A percentile compares a stretch with the other conserved stretches of the same genome.
Evolutionary conservation across 2,888 invertebrate species (phyloP).

Genomic region (Drosophila ustulata): DNA sequence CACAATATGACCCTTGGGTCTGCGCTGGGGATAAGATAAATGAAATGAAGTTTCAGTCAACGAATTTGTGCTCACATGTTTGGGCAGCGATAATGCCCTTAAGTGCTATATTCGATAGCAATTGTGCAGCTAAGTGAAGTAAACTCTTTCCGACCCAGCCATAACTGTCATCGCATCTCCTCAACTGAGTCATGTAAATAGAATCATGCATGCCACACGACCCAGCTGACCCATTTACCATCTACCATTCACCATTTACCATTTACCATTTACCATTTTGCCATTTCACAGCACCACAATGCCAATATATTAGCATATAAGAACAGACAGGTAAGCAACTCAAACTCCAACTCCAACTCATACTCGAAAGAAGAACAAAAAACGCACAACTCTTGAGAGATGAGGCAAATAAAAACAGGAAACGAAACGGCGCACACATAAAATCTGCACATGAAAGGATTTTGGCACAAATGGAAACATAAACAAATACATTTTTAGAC

Average conservation of each 20-base stretch:
- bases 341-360: neutral
- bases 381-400: slow-evolving; percentile 9
- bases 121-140: slow-evolving; percentile 30
- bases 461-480: slow-evolving; percentile 61
- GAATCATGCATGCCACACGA: slow-evolving; percentile 28
- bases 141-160: slow-evolving; percentile 13
- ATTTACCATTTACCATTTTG: slow-evolving; percentile 25
- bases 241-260: slow-evolving; percentile 30
- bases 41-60: slow-evolving; percentile 67
- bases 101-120: slow-evolving; percentile 65
- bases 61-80: slow-evolving; percentile 27
- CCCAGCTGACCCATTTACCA: slow-evolving; percentile 56
- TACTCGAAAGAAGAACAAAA: slow-evolving; percentile 7
- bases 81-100: slow-evolving; percentile 72
- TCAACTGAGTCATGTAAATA: slow-evolving; percentile 37
- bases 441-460: slow-evolving; percentile 61
- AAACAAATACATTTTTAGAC: slow-evolving; percentile 35
- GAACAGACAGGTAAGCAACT: slow-evolving; percentile 48
- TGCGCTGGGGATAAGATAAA: slow-evolving; percentile 70
- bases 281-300: slow-evolving; percentile 43
- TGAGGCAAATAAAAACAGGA: slow-evolving; percentile 23
- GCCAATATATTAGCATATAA: slow-evolving; percentile 79
- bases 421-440: slow-evolving; percentile 43
- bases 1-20: slow-evolving; percentile 69
- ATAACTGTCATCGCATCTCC: slow-evolving; percentile 20